phyloP scores from a whole-genome alignment of 1,140 invertebrate species.

The Druon quercuslanigerum region DNA sequence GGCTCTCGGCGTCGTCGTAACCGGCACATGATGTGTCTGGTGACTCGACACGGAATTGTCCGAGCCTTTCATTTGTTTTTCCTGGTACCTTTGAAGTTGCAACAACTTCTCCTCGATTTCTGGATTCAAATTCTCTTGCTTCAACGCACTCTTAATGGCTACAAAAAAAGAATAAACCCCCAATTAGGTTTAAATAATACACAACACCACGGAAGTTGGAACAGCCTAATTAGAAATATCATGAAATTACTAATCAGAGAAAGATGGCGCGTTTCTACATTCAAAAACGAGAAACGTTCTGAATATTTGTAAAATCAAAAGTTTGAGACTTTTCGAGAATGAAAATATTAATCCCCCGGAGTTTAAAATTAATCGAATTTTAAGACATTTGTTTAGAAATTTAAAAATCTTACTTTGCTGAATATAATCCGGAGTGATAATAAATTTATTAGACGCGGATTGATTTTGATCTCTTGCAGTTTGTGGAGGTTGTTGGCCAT shows the following conservation, averaged over 20 bases:
- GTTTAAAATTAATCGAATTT: neutral
- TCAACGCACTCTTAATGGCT: slow-evolving; percentile 89
- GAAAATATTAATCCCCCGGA: neutral
- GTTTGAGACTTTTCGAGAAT: neutral
- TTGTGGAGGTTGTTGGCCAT: slow-evolving; percentile 72
- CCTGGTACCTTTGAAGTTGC: slow-evolving; percentile 90
- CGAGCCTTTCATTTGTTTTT: slow-evolving; percentile 83
- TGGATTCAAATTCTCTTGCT: slow-evolving; percentile 91
- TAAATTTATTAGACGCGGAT: slow-evolving; percentile 82
- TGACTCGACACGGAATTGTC: slow-evolving; percentile 61
- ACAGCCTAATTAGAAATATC: slow-evolving; percentile 59
- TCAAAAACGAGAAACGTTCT: too few species aligned
- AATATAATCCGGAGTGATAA: slow-evolving; percentile 91
- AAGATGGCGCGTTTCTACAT: too few species aligned
- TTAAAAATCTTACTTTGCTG: slow-evolving; percentile 84
- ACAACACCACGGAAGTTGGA: slow-evolving; percentile 21
- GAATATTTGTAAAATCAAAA: neutral
- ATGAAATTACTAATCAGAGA: neutral
- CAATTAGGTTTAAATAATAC: neutral
- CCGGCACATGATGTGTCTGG: slow-evolving; percentile 62
- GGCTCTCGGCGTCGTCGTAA: slow-evolving; percentile 57
- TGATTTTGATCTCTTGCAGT: slow-evolving; percentile 64
- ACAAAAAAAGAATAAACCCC: slow-evolving; percentile 53
- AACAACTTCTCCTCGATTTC: slow-evolving; percentile 95
- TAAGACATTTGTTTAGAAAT: neutral